phyloP scores from a whole-genome alignment of 2,797 vertebrate species.

The Antrozous pallidus region DNA sequence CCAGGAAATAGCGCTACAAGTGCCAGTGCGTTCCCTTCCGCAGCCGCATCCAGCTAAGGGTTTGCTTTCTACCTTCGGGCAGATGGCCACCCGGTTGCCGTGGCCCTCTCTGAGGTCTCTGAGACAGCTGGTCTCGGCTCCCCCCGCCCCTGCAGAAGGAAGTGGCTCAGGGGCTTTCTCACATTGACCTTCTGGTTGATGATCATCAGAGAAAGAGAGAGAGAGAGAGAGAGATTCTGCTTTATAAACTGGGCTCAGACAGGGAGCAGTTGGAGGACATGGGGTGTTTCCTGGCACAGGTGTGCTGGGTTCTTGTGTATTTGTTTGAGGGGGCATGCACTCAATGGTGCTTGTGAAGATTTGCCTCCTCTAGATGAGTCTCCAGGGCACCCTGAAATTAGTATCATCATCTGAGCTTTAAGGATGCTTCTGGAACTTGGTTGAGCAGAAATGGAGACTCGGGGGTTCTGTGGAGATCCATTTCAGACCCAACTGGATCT shows the following conservation, averaged over 20 bases:
- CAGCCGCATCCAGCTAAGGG: constrained; percentile 51
- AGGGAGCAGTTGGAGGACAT: neutral
- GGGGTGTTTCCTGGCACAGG: neutral
- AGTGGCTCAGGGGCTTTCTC: neutral
- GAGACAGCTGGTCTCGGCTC: constrained; percentile 42
- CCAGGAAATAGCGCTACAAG: constrained; percentile 40
- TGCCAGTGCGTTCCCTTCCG: constrained; percentile 42
- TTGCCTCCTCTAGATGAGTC: neutral
- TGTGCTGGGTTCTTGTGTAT: neutral
- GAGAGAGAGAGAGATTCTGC: neutral
- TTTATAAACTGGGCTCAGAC: neutral
- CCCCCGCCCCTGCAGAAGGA: neutral
- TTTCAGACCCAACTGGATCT: no score
- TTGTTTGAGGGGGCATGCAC: neutral
- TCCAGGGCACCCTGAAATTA: neutral
- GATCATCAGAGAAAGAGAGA: neutral
- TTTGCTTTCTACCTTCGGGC: constrained; percentile 59
- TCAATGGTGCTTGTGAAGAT: neutral
- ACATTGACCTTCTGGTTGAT: constrained; percentile 38
- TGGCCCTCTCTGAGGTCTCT: neutral
- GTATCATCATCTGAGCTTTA: neutral
- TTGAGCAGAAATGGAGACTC: neutral
- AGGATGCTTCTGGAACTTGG: neutral
- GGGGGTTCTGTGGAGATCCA: neutral
- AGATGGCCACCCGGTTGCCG: constrained; percentile 56